phyloP scores from a whole-genome alignment of 2,113 vertebrate species.

The Mionectes macconnelli region DNA sequence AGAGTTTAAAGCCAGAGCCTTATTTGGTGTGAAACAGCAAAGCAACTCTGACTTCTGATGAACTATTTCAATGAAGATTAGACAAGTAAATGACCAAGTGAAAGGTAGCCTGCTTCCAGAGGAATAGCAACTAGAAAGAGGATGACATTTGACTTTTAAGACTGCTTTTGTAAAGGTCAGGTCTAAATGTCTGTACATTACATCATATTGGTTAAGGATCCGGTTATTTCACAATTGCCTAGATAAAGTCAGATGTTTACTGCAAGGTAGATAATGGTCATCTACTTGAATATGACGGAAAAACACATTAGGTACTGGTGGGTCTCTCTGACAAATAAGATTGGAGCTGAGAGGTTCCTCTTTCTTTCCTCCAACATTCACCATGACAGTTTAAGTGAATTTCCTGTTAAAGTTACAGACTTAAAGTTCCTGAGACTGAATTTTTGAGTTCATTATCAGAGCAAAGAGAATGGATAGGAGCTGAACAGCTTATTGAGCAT shows the following conservation, averaged over 20 bases:
- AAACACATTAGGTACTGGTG: neutral
- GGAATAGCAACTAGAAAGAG: neutral
- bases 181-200: neutral
- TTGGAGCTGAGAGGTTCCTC: neutral
- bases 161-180: neutral
- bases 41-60: neutral
- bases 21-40: neutral
- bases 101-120: neutral
- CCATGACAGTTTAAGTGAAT: neutral
- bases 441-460: neutral
- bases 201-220: neutral
- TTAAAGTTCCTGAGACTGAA: neutral
- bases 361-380: neutral
- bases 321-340: neutral
- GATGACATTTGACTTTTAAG: neutral
- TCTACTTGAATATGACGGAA: neutral
- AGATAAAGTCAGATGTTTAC: neutral
- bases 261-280: neutral
- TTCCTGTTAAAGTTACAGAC: neutral
- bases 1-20: neutral
- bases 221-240: neutral
- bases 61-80: neutral
- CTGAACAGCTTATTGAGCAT: neutral
- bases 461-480: neutral
- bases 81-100: neutral